phyloP scores from a whole-genome alignment of 1,140 invertebrate genomes.

The Arctopsyche grandis region DNA sequence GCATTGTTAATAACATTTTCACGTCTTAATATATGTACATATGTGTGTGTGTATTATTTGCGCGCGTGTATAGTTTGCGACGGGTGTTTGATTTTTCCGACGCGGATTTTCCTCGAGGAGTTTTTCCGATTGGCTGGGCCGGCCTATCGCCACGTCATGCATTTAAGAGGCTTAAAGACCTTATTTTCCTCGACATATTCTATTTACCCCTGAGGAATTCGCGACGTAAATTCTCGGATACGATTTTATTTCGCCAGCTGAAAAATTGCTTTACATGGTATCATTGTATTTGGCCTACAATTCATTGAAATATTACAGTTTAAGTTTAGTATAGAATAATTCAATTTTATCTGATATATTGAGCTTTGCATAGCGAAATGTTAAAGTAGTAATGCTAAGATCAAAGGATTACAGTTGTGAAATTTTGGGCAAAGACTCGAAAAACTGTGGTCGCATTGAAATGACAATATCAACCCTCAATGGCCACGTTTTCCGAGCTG shows the following conservation, averaged over 20 bases:
- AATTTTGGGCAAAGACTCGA: not conserved
- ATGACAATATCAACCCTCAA: slow-evolving; percentile 36
- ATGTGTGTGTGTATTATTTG: not conserved
- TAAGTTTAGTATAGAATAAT: too few species aligned
- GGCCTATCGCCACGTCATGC: not conserved
- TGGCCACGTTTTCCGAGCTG: slow-evolving; percentile 37
- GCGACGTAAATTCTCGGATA: not conserved
- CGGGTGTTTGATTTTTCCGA: not conserved
- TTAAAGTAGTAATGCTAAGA: too few species aligned
- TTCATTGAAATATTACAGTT: too few species aligned
- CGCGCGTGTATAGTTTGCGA: not conserved
- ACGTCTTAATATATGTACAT: not conserved
- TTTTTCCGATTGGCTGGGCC: slow-evolving; percentile 20
- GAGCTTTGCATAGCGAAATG: not conserved
- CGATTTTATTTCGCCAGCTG: not conserved
- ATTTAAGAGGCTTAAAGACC: slow-evolving; percentile 29
- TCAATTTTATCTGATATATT: not conserved
- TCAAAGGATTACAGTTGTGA: not conserved
- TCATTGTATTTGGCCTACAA: too few species aligned
- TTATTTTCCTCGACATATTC: slow-evolving; percentile 22
- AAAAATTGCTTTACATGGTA: not conserved
- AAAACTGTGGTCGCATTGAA: not conserved
- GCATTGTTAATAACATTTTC: slow-evolving; percentile 5
- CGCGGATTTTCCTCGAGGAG: not conserved
- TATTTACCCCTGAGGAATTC: slow-evolving; percentile 27